Conservation (phyloP, 2,888 invertebrate species). For the Dinocampus coccinellae region DNA sequence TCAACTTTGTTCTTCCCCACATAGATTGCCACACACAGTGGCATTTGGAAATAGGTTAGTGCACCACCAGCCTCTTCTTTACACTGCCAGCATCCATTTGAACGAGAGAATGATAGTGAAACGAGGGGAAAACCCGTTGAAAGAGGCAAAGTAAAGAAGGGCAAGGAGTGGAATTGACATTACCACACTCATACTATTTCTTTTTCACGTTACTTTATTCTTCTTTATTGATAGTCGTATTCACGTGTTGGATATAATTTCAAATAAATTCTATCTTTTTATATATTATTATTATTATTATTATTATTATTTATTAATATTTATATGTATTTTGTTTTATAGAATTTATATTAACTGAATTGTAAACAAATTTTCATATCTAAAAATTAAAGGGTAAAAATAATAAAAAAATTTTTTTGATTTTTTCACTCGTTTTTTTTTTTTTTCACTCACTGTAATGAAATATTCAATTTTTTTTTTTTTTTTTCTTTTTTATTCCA, state of each 20-base stretch:
- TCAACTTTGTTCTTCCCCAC: conserved; percentile 47
- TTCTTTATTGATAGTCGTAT: conserved; percentile 18
- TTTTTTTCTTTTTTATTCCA: not conserved
- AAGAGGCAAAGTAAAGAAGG: too few species aligned
- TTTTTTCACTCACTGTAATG: too few species aligned
- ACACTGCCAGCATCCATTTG: conserved; percentile 22
- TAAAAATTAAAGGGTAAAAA: too few species aligned
- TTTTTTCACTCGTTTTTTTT: too few species aligned
- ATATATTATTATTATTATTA: not conserved
- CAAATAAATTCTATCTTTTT: not conserved
- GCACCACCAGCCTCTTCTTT: conserved; percentile 36
- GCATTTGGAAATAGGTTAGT: conserved; percentile 52
- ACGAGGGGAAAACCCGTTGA: not conserved
- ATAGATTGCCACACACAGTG: conserved; percentile 44
- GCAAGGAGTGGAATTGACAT: conserved; percentile 28
- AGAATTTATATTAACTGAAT: not conserved
- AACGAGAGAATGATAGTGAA: conserved; percentile 7
- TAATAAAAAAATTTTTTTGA: too few species aligned
- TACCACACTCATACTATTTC: conserved; percentile 6
- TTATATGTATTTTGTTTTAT: not conserved
- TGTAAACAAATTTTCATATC: too few species aligned
- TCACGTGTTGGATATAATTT: not conserved
- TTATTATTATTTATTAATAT: too few species aligned
- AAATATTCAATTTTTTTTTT: not conserved
- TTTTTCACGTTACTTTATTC: conserved; percentile 26